Conservation (phyloP, 2,888 invertebrate genomes). For the Stramonita haemastoma region DNA sequence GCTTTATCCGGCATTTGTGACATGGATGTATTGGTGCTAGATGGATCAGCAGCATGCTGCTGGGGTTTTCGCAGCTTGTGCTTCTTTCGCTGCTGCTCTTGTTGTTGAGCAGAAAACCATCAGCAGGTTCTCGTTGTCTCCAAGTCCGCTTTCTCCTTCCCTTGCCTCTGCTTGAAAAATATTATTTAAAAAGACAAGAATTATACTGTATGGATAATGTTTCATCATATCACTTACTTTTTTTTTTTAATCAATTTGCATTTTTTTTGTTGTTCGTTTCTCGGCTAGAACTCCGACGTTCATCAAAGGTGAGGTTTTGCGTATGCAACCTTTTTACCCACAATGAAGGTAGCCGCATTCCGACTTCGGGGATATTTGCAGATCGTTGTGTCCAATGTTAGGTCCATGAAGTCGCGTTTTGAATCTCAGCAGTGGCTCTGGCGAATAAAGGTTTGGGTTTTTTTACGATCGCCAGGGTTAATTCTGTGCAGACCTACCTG, state of each 20-base stretch:
- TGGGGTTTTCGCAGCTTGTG: background rate
- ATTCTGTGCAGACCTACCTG: too few species aligned
- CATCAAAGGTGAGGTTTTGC: too few species aligned
- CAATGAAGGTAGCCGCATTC: too few species aligned
- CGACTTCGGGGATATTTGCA: background rate
- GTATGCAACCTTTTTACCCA: too few species aligned
- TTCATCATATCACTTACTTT: too few species aligned
- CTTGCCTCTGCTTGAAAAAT: background rate
- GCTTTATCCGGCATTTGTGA: background rate
- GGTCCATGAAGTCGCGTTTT: background rate
- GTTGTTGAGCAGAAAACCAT: slow-evolving; percentile 6
- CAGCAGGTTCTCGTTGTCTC: background rate
- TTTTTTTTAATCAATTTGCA: too few species aligned
- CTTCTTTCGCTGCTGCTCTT: slow-evolving; percentile 27
- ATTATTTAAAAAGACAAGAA: background rate
- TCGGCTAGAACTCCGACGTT: too few species aligned
- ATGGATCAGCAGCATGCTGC: background rate
- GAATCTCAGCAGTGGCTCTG: too few species aligned
- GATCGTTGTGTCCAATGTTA: background rate
- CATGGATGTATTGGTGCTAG: background rate
- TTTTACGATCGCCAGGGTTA: too few species aligned
- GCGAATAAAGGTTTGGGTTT: too few species aligned
- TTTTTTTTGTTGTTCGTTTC: too few species aligned
- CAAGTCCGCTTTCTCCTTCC: background rate
- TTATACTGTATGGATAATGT: background rate